phyloP scores from a whole-genome alignment of 2,888 invertebrate genomes.

The Fragum sueziense region DNA sequence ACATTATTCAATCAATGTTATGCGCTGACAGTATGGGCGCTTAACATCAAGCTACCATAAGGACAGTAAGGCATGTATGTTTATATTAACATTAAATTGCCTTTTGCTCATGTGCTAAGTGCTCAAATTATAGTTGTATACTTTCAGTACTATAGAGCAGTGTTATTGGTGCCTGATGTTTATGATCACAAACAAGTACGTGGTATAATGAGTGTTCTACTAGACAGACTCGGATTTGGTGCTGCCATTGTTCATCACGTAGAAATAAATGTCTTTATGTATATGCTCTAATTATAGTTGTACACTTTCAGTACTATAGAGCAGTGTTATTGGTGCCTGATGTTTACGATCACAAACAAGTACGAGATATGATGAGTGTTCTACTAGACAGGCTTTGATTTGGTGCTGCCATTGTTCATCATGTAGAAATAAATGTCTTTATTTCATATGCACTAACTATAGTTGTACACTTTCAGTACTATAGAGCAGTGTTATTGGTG shows the following conservation, averaged over 20 bases:
- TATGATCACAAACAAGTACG: constrained; percentile 93
- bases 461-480: constrained; percentile 89
- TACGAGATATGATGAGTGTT: constrained; percentile 92
- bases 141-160: constrained; percentile 91
- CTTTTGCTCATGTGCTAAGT: background rate
- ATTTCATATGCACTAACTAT: too few relatives aligned
- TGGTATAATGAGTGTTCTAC: constrained; percentile 90
- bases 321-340: constrained; percentile 95
- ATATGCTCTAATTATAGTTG: too few relatives aligned
- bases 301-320: constrained; percentile 90
- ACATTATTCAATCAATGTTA: too few relatives aligned
- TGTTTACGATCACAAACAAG: constrained; percentile 92
- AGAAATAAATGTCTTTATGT: too few relatives aligned
- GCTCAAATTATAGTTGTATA: too few relatives aligned
- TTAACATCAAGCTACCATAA: too few relatives aligned
- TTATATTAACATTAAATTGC: too few relatives aligned
- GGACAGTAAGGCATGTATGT: too few relatives aligned
- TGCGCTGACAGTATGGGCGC: too few relatives aligned
- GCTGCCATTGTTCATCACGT: constrained; percentile 93
- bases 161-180: constrained; percentile 94
- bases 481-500: constrained; percentile 93
- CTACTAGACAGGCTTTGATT: constrained; percentile 92
- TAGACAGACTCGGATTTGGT: constrained; percentile 92
- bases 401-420: constrained; percentile 91
- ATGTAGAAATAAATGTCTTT: too few relatives aligned